Base-by-base conservation (phyloP, 2,797 vertebrate species). In the Centropyge bicolor region DNA sequence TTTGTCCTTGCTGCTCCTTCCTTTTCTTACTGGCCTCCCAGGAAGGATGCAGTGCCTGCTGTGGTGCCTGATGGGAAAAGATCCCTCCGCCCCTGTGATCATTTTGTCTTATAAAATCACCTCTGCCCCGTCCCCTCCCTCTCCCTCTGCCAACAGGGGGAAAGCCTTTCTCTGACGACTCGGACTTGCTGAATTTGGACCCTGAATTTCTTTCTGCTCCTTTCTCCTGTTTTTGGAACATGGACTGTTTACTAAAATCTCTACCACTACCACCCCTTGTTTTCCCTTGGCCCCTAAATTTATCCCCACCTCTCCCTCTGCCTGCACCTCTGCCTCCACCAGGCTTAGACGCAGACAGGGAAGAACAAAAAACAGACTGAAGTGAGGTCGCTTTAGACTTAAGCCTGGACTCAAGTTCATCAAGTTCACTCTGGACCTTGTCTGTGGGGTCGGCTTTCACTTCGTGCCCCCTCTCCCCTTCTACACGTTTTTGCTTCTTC, bases 11-110 rank as follows among this genome's bases (percentile, higher is more conserved):
- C 78, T 99, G 97, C 65, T 98, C 96, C 83, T 97, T 97, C 60
- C 96, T 96, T 80, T 95, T 97, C 86, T 88, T 96, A 92, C 98
- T 99, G 55, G 98, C 98, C 93, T 99, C 98, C 98, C 98, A 99
- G 0, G 98, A 99, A 3, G 98, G 98, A 94, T 99, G 98, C 90
- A 99, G 95, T 6, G 96, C 88, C 63, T 95, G 93, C 31, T 96
- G 89, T 49, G 86, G 90, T 66, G 74, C 73, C 43, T 62, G 79
- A 38, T 88, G 83, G 49, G 90, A 93, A 69, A 81, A 88, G 24
- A 1, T 78, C 60, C 59, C 80, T 41, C 86, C 41, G 52, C 60
- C 82, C 86, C 85, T 95, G 63, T 20, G 65, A 87, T 91, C 86
- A 0, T 64, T 91, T 46, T 92, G 91, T 77, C 87, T 94, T 0